Evolutionary conservation across 2,888 invertebrate species (phyloP).

Genomic region (Megalurothrips usitatus): DNA sequence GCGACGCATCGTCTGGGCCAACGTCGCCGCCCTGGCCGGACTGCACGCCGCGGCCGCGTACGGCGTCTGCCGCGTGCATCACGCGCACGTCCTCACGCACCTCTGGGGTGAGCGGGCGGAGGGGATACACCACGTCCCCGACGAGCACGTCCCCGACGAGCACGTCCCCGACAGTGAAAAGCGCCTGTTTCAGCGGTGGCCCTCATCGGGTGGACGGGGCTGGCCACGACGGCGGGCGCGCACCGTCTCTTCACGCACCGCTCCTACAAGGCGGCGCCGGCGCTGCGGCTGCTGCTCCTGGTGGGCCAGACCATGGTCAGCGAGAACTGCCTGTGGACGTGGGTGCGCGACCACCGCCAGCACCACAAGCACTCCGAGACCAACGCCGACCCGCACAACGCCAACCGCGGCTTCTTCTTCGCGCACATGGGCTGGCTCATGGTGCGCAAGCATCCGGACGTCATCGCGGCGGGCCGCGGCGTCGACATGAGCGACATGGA

Average conservation of each 20-base stretch:
- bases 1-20: no score
- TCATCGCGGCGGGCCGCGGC: conserved; percentile 66
- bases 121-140: no score
- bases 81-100: no score
- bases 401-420: conserved; percentile 82
- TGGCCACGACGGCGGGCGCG: conserved; percentile 34
- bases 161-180: no score
- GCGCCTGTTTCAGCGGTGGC: no score
- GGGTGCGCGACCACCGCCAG: conserved; percentile 72
- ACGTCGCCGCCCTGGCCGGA: no score
- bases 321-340: conserved; percentile 65
- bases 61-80: no score
- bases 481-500: conserved; percentile 79
- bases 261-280: conserved; percentile 37
- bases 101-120: no score
- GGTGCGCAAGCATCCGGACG: conserved; percentile 83
- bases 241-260: conserved; percentile 38
- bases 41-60: no score
- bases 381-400: conserved; percentile 77
- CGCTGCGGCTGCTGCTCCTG: conserved; percentile 35
- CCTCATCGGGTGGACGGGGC: no score
- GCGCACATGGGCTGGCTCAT: conserved; percentile 91
- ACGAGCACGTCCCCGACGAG: no score
- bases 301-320: conserved; percentile 36
- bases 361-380: conserved; percentile 73